phyloP scores from a whole-genome alignment of 2,888 invertebrate genomes.

The Beris chalybata region DNA sequence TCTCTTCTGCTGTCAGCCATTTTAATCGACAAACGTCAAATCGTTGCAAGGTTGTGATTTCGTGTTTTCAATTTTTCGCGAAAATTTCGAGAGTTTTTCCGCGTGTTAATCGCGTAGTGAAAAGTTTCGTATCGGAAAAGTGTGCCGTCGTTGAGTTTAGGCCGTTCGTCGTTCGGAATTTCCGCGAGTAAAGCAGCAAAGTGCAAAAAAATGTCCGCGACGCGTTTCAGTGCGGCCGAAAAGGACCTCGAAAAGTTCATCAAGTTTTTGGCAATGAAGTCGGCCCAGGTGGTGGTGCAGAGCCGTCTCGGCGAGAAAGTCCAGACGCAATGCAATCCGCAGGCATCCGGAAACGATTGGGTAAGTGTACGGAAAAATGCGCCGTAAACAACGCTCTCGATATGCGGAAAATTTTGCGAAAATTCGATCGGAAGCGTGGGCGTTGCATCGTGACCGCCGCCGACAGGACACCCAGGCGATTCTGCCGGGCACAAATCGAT shows the following conservation, averaged over 20 bases:
- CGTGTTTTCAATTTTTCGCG: constrained; percentile 9
- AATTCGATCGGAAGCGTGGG: constrained; percentile 3
- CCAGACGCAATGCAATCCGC: constrained; percentile 75
- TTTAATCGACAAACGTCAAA: constrained; percentile 23
- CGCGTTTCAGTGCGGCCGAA: constrained; percentile 59
- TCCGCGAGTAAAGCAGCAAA: background rate
- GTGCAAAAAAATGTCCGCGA: constrained; percentile 48
- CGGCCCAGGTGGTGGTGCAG: constrained; percentile 89
- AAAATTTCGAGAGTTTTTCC: constrained; percentile 6
- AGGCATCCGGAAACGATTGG: constrained; percentile 81
- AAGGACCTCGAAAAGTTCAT: constrained; percentile 88
- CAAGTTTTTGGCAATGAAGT: constrained; percentile 83
- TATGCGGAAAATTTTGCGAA: background rate
- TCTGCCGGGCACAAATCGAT: too few relatives aligned
- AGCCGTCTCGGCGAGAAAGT: constrained; percentile 87
- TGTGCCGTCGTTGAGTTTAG: background rate
- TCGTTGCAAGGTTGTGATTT: constrained; percentile 28
- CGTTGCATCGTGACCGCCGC: background rate
- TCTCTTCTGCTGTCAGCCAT: constrained; percentile 20
- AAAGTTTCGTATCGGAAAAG: background rate
- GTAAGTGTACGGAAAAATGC: constrained; percentile 56
- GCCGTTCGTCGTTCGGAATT: background rate
- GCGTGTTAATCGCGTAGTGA: background rate
- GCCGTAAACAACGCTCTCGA: background rate
- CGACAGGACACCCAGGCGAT: too few relatives aligned